Evolutionary conservation across 2,113 vertebrate genomes (phyloP).

Genomic region (Climacteris rufus): DNA sequence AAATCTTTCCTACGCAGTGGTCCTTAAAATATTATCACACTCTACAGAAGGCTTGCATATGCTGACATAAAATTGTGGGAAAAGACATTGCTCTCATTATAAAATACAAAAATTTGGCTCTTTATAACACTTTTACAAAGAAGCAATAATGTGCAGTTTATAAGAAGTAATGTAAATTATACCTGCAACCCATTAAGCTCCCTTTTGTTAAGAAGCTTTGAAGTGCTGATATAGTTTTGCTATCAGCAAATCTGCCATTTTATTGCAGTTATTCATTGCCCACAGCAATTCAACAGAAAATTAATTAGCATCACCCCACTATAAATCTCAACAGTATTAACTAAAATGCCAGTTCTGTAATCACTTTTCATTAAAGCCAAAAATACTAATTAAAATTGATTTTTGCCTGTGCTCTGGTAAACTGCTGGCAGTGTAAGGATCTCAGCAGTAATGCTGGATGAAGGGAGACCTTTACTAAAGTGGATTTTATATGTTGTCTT

Average conservation of each 20-base stretch:
- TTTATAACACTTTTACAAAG: slow-evolving; percentile 40
- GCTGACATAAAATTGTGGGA: slow-evolving; percentile 43
- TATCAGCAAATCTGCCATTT: slow-evolving; percentile 74
- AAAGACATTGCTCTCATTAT: slow-evolving; percentile 51
- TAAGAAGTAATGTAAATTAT: slow-evolving; percentile 64
- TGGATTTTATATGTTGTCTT: slow-evolving; percentile 71
- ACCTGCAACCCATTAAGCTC: slow-evolving; percentile 66
- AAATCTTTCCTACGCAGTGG: not conserved
- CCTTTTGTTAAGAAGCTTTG: slow-evolving; percentile 68
- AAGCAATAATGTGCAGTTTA: slow-evolving; percentile 62
- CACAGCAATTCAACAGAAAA: slow-evolving; percentile 75
- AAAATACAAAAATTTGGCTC: slow-evolving; percentile 54
- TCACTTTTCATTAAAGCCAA: slow-evolving; percentile 82
- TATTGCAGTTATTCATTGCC: slow-evolving; percentile 70
- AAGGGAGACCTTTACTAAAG: slow-evolving; percentile 69
- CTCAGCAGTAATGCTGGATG: slow-evolving; percentile 56
- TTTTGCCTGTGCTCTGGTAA: slow-evolving; percentile 73
- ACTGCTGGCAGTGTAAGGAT: slow-evolving; percentile 69
- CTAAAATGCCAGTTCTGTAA: slow-evolving; percentile 83
- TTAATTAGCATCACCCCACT: slow-evolving; percentile 76
- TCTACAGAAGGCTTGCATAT: slow-evolving; percentile 34
- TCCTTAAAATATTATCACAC: slow-evolving; percentile 12
- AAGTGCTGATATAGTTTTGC: slow-evolving; percentile 66
- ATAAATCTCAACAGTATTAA: slow-evolving; percentile 81
- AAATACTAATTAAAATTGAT: slow-evolving; percentile 88